Conservation (phyloP, 2,113 vertebrate genomes). For the Marmota flaviventris region DNA sequence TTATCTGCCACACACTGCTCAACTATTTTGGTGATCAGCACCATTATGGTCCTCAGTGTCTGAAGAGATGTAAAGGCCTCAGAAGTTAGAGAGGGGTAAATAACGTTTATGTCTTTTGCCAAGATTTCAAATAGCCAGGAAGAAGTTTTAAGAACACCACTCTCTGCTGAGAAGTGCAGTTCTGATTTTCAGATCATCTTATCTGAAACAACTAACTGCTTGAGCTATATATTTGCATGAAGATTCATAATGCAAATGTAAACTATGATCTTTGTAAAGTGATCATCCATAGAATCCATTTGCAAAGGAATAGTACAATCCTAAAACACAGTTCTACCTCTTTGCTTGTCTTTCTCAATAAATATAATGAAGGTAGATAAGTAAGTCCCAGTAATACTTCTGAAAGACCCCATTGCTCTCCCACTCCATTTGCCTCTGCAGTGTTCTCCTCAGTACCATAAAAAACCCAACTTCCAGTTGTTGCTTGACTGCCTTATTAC, state of each 20-base stretch:
- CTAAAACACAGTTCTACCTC: neutral
- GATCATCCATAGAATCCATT: neutral
- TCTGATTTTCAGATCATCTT: neutral
- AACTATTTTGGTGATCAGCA: neutral
- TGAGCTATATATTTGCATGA: neutral
- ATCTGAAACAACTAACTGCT: neutral
- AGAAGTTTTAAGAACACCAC: neutral
- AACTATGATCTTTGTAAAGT: neutral
- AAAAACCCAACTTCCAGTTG: neutral
- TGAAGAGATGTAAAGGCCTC: neutral
- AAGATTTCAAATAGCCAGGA: neutral
- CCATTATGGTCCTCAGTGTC: neutral
- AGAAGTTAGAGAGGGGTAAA: neutral
- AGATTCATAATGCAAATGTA: neutral
- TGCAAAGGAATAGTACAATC: neutral
- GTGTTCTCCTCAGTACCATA: neutral
- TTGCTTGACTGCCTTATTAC: neutral
- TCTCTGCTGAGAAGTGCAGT: neutral
- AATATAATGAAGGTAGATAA: neutral
- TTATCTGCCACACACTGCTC: fast-evolving
- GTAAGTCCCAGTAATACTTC: neutral
- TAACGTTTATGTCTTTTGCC: neutral
- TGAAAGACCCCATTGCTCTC: neutral
- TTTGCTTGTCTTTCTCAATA: neutral
- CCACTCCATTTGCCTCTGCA: neutral